Evolutionary conservation across 2,888 invertebrate species (phyloP).

Genomic region (Ptychoptera albimana): DNA sequence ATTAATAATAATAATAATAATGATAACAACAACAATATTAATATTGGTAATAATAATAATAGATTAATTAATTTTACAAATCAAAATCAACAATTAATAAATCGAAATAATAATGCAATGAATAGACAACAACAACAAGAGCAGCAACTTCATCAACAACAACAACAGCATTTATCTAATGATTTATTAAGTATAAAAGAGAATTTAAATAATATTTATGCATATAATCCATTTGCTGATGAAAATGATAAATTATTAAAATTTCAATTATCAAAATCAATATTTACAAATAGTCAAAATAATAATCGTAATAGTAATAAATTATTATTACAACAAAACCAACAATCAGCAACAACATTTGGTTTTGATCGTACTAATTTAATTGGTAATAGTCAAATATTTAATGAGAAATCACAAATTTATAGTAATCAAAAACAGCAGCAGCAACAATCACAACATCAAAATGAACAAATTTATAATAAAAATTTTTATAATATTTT

Average conservation of each 20-base stretch:
- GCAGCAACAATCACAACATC: too few species aligned
- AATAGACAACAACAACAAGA: not conserved
- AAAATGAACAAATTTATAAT: not conserved
- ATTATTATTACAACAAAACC: too few species aligned
- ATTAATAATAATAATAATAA: too few species aligned
- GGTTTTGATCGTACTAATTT: constrained; percentile 11
- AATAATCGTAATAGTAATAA: not conserved
- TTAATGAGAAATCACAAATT: not conserved
- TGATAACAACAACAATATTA: too few species aligned
- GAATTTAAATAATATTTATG: not conserved
- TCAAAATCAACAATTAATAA: not conserved
- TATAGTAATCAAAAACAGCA: too few species aligned
- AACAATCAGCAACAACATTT: constrained; percentile 1
- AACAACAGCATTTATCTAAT: not conserved
- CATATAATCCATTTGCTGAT: constrained; percentile 8
- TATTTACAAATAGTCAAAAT: not conserved
- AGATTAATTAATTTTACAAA: not conserved
- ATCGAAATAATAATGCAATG: not conserved
- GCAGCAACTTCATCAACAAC: not conserved
- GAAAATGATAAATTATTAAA: constrained; percentile 5
- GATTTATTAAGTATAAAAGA: not conserved
- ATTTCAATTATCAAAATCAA: constrained; percentile 8
- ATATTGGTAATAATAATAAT: constrained; percentile 2
- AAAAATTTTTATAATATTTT: not conserved
- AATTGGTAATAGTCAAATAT: too few species aligned